These are phyloP conservation scores for Ramphastos sulfuratus DNA, from an alignment of 2,113 vertebrate genomes.

Conservation along the genomic window DNA sequence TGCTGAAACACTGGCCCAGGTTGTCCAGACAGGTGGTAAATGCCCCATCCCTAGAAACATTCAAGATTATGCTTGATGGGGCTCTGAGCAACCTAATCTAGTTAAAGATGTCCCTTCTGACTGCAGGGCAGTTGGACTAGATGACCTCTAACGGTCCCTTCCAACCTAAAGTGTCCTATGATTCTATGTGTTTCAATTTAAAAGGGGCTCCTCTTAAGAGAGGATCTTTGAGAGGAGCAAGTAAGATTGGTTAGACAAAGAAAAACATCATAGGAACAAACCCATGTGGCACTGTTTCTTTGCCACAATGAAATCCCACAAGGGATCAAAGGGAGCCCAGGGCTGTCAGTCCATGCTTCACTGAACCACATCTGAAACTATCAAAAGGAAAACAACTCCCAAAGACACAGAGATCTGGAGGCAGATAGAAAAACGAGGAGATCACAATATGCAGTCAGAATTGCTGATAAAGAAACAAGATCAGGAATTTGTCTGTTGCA, in stretches of 20 bases:
- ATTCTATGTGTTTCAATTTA: neutral
- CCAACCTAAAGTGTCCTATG: too few species aligned
- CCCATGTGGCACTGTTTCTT: neutral
- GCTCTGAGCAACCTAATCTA: too few species aligned
- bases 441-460: neutral
- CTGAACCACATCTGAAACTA: conserved; percentile 1
- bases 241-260: neutral
- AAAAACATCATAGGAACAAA: neutral
- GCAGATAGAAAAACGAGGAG: neutral
- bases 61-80: too few species aligned
- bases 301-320: conserved; percentile 1
- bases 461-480: neutral
- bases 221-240: neutral
- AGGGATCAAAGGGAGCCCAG: neutral
- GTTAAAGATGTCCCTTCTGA: too few species aligned
- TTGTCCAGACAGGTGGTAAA: too few species aligned
- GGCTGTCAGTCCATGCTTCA: neutral
- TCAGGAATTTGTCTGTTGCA: neutral
- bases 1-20: too few species aligned
- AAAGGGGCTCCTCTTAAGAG: neutral
- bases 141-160: too few species aligned
- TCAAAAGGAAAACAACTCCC: neutral
- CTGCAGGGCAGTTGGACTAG: too few species aligned
- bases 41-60: too few species aligned
- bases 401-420: neutral